A percentile compares a stretch with the other conserved stretches of the same genome.
Evolutionary conservation across 2,113 vertebrate genomes (phyloP).

Genomic region (Taxidea taxus): DNA sequence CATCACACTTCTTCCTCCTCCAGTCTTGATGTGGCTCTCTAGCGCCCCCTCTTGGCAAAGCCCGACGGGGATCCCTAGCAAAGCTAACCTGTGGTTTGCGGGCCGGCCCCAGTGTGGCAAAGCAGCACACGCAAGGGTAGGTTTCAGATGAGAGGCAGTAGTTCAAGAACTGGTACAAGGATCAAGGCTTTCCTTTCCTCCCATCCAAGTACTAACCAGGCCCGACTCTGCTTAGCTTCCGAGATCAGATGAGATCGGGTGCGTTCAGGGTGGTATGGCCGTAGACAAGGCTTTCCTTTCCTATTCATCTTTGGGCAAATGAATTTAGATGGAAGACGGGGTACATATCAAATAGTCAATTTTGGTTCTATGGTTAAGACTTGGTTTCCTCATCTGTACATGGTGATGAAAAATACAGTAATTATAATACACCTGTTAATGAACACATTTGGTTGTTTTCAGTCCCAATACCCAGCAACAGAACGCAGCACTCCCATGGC

Average conservation of each 20-base stretch:
- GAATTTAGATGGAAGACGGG: background rate
- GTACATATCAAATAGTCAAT: background rate
- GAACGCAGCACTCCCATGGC: background rate
- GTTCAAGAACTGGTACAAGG: background rate
- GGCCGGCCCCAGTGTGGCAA: background rate
- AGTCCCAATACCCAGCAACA: background rate
- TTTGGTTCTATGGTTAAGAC: background rate
- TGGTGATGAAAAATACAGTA: background rate
- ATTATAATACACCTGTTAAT: background rate
- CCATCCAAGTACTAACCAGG: too few relatives aligned
- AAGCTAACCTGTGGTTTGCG: background rate
- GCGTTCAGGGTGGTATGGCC: too few relatives aligned
- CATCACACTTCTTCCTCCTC: background rate
- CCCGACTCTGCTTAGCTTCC: too few relatives aligned
- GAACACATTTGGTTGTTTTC: background rate
- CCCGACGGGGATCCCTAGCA: background rate
- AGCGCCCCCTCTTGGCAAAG: background rate
- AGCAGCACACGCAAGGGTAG: rapidly evolving
- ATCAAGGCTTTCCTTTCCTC: background rate
- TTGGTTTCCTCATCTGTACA: background rate
- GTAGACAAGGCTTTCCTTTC: background rate
- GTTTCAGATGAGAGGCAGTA: background rate
- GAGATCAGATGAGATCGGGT: too few relatives aligned
- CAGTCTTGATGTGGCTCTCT: background rate
- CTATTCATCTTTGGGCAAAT: background rate